Base-by-base conservation (phyloP, 2,888 invertebrate genomes). In the Andrena praecox region DNA sequence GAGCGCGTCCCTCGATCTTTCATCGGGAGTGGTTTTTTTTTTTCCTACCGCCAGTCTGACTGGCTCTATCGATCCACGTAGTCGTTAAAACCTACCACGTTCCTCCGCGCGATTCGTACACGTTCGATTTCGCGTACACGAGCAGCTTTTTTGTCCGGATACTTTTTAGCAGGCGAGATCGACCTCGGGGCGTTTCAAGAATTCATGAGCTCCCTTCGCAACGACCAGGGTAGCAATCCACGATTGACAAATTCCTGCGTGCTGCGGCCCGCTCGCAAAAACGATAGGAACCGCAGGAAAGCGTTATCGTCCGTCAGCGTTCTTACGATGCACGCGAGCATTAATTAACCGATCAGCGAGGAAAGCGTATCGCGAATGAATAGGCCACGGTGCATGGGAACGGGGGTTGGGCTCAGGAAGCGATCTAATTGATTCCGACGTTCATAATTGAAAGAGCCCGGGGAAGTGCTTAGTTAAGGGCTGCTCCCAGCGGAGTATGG, bases 401-500 rank as follows among this genome's bases (percentile, higher is more conserved):
- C 16, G 35, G 10, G 27, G 20, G 27, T 52, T 20, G 8, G n/a
- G 54, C 8, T 20, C 54, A 3, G 56, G 27, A 12, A 12, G 20
- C 24, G 24, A 4, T 67, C 67, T 68, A 82, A 83, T 74, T 74
- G 71, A 84, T 82, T 16, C 16, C 24, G 74, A 54, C 71, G 59
- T 63, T 68, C 74, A 60, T 68, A 75, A 78, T 82, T 54, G 83
- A 74, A 82, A 82, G 83, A 71, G 67, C 78, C 64, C 33, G 6
- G 27, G 76, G 67, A 75, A 80, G 75, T 64, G 87, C 85, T 86
- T 73, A 82, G 62, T 59, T 59, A 54, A 33, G 70, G 56, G 59
- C 64, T 24, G 60, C 82, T 75, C 66, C 63, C 56, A 20, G 68
- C 27, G 8, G 59, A 52, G 35, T 3, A n/a, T 16, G 56, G 12